Evolutionary conservation across 2,113 vertebrate species (phyloP), one percentile per base, ranked within the genome.

Genomic region (Myrmecophaga tridactyla): DNA sequence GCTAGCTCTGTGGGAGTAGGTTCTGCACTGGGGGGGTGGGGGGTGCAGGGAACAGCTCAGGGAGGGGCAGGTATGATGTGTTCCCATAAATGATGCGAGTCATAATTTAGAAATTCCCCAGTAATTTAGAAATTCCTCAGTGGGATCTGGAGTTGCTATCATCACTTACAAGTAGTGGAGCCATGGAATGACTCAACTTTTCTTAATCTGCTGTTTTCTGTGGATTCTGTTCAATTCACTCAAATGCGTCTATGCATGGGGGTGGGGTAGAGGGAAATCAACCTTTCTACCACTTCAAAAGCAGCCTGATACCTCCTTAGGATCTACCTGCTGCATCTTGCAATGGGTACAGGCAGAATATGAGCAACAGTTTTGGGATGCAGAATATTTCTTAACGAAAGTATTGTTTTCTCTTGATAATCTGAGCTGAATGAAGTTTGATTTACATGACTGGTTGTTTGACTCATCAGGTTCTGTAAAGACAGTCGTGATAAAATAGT

Each of bases 201-300:
- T 93, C 94, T 94, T 95, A 96, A 97, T 96, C 94, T 93, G 82
- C n/a, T 51, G 73, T 89, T 94, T 96, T 96, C 80, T 92, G 58
- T 56, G 88, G 85, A 91, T 81, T 94, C 78, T 48, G 0, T 80
- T 36, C 89, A 53, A 78, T 69, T 96, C 84, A 89, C 70, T 94
- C 31, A 75, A 76, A 86, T 75, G 77, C 14, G 85, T 9, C n/a
- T n/a, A n/a, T n/a, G n/a, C n/a, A n/a, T n/a, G n/a, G n/a, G n/a
- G n/a, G n/a, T n/a, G 67, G 81, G 65, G 43, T 25, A 31, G 25
- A 56, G 41, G 81, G 62, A 93, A n/a, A n/a, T n/a, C n/a, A n/a
- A n/a, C n/a, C n/a, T n/a, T n/a, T n/a, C n/a, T n/a, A n/a, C n/a
- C n/a, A n/a, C n/a, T n/a, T n/a, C n/a, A n/a, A n/a, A n/a, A n/a